Conservation (phyloP, 2,797 vertebrate species). For the Acanthurus leucopareius region DNA sequence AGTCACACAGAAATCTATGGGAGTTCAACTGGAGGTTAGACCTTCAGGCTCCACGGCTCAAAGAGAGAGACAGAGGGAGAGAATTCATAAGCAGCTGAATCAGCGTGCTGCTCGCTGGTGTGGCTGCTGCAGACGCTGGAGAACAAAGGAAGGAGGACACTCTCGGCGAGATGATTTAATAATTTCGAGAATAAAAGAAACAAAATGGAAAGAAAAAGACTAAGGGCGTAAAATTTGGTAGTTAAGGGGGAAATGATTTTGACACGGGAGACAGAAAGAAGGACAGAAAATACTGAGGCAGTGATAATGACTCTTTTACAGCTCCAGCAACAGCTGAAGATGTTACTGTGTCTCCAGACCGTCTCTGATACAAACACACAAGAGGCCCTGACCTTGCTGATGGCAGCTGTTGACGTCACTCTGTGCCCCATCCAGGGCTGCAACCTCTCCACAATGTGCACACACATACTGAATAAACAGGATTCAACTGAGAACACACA, state of each 20-base stretch:
- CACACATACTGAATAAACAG: slow-evolving; percentile 16
- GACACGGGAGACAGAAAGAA: neutral
- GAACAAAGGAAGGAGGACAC: slow-evolving; percentile 14
- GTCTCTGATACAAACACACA: slow-evolving; percentile 51
- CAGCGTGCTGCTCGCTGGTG: slow-evolving; percentile 47
- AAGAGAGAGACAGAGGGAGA: slow-evolving; percentile 57
- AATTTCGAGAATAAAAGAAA: slow-evolving; percentile 11
- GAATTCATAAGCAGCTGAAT: slow-evolving; percentile 77
- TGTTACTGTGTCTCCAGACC: slow-evolving; percentile 68
- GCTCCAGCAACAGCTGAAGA: slow-evolving; percentile 75
- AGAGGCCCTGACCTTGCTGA: slow-evolving; percentile 51
- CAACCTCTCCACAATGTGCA: slow-evolving; percentile 4
- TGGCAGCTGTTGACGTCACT: slow-evolving; percentile 75
- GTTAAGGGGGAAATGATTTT: neutral
- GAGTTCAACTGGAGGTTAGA: slow-evolving; percentile 78
- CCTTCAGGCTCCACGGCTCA: slow-evolving; percentile 72
- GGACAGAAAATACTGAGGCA: slow-evolving; percentile 14
- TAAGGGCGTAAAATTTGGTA: neutral
- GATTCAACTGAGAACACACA: slow-evolving; percentile 14
- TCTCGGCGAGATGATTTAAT: slow-evolving; percentile 21
- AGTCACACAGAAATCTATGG: slow-evolving; percentile 42
- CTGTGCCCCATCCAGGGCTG: slow-evolving; percentile 24
- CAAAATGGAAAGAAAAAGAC: slow-evolving; percentile 18
- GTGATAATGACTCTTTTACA: slow-evolving; percentile 55
- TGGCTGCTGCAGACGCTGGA: slow-evolving; percentile 51